Conservation (phyloP, 92 coral and sea anemone species). For the Bergia sp. region DNA sequence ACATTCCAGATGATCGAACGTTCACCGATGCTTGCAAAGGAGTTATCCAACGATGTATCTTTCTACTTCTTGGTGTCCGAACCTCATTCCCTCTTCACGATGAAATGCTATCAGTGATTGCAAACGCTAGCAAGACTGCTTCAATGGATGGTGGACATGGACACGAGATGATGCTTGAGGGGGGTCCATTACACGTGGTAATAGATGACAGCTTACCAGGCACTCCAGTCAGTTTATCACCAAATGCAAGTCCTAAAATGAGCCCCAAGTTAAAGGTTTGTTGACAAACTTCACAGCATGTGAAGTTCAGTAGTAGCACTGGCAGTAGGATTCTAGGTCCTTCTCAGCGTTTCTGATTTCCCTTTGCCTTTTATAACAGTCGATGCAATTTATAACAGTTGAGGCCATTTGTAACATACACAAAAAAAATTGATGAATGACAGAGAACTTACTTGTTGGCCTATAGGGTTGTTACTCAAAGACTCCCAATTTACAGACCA, state of each 20-base stretch:
- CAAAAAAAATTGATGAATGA: no score
- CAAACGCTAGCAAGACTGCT: constrained; percentile 49
- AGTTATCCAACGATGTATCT: constrained; percentile 81
- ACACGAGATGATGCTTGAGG: constrained; percentile 16
- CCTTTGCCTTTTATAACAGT: no score
- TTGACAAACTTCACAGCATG: neutral
- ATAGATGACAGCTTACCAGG: constrained; percentile 59
- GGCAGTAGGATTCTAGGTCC: no score
- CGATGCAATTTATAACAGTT: no score
- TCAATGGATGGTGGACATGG: constrained; percentile 22
- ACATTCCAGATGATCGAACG: constrained; percentile 50
- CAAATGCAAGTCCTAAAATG: constrained; percentile 55
- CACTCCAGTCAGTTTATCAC: constrained; percentile 66
- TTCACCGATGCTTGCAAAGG: constrained; percentile 79
- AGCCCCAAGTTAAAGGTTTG: constrained; percentile 72
- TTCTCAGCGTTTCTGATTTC: no score
- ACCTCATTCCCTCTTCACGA: constrained; percentile 77
- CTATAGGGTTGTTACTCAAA: no score
- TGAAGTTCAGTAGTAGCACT: neutral
- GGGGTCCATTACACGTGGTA: constrained; percentile 45
- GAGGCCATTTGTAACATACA: no score
- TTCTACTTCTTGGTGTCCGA: constrained; percentile 80
- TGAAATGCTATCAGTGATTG: constrained; percentile 64
- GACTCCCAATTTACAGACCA: no score
- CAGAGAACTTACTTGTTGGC: no score